Evolutionary conservation across 2,113 vertebrate genomes (phyloP).

Genomic region (Catharus fuscescens): DNA sequence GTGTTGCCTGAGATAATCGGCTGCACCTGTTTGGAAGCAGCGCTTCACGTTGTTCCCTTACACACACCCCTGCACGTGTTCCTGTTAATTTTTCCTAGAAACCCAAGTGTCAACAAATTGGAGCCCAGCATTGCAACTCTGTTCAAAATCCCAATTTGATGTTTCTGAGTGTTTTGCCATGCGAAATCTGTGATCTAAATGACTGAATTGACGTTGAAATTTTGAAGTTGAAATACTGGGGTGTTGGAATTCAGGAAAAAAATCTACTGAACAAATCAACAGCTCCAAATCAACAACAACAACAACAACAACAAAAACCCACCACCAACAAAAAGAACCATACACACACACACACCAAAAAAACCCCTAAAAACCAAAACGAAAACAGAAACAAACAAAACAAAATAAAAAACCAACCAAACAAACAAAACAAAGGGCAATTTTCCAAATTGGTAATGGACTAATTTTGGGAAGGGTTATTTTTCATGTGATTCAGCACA

Average conservation of each 20-base stretch:
- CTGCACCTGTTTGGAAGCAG: conserved; percentile 73
- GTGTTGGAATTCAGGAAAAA: background rate
- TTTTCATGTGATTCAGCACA: background rate
- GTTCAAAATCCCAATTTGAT: background rate
- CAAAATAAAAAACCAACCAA: no score
- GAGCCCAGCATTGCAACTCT: background rate
- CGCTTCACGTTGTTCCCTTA: conserved; percentile 22
- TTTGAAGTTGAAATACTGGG: background rate
- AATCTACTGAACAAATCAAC: background rate
- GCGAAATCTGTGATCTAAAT: background rate
- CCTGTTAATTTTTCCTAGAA: conserved; percentile 68
- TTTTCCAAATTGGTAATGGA: background rate
- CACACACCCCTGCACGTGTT: conserved; percentile 48
- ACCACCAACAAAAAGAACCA: no score
- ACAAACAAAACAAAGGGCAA: no score
- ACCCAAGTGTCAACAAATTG: conserved; percentile 48
- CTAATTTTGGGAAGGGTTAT: background rate
- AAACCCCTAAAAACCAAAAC: no score
- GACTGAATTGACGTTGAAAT: fast-evolving
- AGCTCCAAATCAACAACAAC: background rate
- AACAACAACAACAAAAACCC: no score
- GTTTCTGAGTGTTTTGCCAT: background rate
- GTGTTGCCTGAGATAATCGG: conserved; percentile 64
- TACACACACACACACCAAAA: no score
- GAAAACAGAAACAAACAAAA: no score